phyloP scores from a whole-genome alignment of 2,888 invertebrate genomes.

The Hirtodrosophila cameraria region DNA sequence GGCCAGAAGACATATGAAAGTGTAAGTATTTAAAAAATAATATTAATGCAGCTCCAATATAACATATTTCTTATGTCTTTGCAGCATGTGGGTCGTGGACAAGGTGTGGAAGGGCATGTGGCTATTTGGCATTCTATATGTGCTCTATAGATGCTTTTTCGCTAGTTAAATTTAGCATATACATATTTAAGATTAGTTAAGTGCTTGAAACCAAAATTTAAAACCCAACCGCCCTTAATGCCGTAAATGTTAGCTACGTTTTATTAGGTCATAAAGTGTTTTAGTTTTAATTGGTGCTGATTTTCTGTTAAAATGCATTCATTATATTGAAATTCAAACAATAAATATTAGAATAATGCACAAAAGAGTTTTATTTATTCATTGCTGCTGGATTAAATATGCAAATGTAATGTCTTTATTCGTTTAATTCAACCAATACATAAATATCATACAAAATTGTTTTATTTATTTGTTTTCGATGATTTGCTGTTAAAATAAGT shows the following conservation, averaged over 20 bases:
- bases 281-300: slow-evolving; percentile 63
- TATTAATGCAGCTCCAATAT: neutral
- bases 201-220: slow-evolving; percentile 67
- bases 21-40: slow-evolving; percentile 86
- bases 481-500: too few species aligned
- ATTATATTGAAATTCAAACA: slow-evolving; percentile 19
- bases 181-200: slow-evolving; percentile 58
- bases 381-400: too few species aligned
- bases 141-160: slow-evolving; percentile 77
- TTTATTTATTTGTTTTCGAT: too few species aligned
- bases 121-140: slow-evolving; percentile 87
- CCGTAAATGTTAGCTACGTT: slow-evolving; percentile 32
- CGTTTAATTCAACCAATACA: too few species aligned
- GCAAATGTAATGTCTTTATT: too few species aligned
- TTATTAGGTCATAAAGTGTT: slow-evolving; percentile 30
- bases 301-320: slow-evolving; percentile 21
- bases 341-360: slow-evolving; percentile 32
- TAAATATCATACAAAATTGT: too few species aligned
- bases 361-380: too few species aligned
- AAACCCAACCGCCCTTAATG: slow-evolving; percentile 37
- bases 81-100: slow-evolving; percentile 95
- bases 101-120: slow-evolving; percentile 89
- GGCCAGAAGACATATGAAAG: slow-evolving; percentile 90
- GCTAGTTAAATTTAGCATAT: slow-evolving; percentile 45
- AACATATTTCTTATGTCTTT: slow-evolving; percentile 66